Percentiles rank a stretch among this genome's conserved stretches.
Evolutionary conservation across 2,888 invertebrate genomes (phyloP).

Genomic region (Drosophila bunnanda): DNA sequence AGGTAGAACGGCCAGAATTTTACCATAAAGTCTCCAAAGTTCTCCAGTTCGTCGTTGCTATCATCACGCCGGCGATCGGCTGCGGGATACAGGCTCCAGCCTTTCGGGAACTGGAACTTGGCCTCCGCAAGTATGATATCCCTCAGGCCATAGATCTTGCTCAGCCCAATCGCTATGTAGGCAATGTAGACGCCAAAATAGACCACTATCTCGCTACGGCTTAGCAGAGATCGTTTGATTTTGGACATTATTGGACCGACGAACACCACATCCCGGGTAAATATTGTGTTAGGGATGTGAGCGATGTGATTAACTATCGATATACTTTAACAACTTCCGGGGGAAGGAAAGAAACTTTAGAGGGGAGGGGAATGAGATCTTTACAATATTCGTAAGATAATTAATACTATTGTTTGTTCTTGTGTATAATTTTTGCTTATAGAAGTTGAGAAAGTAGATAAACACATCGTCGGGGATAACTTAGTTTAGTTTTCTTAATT

Average conservation of each 20-base stretch:
- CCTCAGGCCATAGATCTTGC: constrained; percentile 70
- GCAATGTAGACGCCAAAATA: constrained; percentile 82
- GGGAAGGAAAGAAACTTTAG: not conserved
- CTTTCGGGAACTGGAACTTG: constrained; percentile 69
- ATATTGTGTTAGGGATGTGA: constrained; percentile 14
- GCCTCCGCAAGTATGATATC: constrained; percentile 69
- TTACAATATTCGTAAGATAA: no score
- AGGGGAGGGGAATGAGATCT: not conserved
- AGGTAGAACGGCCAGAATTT: constrained; percentile 81
- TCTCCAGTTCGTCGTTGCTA: constrained; percentile 83
- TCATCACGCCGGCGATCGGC: constrained; percentile 75
- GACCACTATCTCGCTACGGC: constrained; percentile 71
- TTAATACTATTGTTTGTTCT: no score
- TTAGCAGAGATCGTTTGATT: constrained; percentile 38
- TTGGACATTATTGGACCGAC: constrained; percentile 12
- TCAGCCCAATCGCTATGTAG: constrained; percentile 80
- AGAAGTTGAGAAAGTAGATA: no score
- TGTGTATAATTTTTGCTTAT: no score
- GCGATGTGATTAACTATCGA: constrained; percentile 7
- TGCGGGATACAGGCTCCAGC: constrained; percentile 75
- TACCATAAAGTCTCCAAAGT: constrained; percentile 76
- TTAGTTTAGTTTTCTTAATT: constrained; percentile 11
- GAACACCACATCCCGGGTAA: constrained; percentile 1
- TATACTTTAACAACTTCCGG: not conserved
- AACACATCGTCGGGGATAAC: no score